These are phyloP conservation scores for Muscicapa comitata DNA, from an alignment of 2,797 vertebrate species.

Conservation along the genomic window DNA sequence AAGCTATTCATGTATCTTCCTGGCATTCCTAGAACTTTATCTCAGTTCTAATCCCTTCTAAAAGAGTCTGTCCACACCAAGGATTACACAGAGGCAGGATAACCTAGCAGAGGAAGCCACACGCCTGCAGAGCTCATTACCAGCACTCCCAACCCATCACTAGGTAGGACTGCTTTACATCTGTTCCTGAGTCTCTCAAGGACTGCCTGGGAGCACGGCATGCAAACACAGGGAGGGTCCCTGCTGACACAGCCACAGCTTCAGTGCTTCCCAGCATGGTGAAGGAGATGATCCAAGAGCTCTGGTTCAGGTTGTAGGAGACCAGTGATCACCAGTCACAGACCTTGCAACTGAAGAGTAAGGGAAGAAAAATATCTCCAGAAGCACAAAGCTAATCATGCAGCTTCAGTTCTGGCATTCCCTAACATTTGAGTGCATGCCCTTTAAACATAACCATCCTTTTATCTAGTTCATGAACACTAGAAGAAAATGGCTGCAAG, in stretches of 20 bases:
- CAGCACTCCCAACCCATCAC: neutral
- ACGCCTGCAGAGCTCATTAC: neutral
- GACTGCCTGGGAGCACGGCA: neutral
- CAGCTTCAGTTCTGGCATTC: neutral
- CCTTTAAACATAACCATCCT: neutral
- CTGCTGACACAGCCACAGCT: neutral
- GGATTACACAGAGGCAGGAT: neutral
- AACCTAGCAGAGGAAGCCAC: neutral
- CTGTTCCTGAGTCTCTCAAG: neutral
- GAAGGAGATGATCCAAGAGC: neutral
- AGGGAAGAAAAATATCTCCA: neutral
- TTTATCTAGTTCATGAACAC: neutral
- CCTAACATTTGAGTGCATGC: neutral
- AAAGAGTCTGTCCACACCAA: neutral
- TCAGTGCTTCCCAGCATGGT: neutral
- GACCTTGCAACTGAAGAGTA: neutral
- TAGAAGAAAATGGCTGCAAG: neutral
- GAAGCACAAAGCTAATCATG: neutral
- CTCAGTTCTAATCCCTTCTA: neutral
- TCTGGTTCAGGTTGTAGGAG: neutral
- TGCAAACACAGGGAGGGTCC: neutral
- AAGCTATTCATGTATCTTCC: rapidly evolving
- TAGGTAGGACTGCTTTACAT: neutral
- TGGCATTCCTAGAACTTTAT: neutral
- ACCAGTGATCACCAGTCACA: neutral